These are phyloP conservation scores for Halcyon senegalensis DNA, from an alignment of 2,113 vertebrate species.

Conservation along the genomic window DNA sequence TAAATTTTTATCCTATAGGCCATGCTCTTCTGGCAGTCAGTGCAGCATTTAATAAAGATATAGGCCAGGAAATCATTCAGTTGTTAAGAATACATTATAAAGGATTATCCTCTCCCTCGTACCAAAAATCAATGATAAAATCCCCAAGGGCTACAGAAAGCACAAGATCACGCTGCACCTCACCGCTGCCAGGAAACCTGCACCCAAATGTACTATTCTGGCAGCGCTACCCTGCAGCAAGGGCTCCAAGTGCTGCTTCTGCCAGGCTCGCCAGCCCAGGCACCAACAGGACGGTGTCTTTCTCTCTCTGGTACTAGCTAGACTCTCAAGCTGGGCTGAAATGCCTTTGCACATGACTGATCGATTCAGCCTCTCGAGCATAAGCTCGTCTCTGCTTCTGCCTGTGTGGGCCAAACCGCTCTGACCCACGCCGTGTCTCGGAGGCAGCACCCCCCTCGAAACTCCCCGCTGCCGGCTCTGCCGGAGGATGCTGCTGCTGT, in stretches of 20 bases:
- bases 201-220: neutral
- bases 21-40: neutral
- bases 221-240: neutral
- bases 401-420: neutral
- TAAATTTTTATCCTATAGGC: neutral
- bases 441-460: neutral
- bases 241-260: neutral
- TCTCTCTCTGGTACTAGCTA: neutral
- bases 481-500: constrained; percentile 58
- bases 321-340: neutral
- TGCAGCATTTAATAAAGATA: neutral
- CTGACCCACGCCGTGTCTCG: neutral
- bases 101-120: neutral
- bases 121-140: neutral
- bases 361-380: neutral
- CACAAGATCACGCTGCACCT: neutral
- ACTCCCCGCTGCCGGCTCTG: neutral
- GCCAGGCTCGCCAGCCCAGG: neutral
- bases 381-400: neutral
- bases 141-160: neutral
- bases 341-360: constrained; percentile 7
- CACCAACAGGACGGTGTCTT: neutral
- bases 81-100: neutral
- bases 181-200: neutral
- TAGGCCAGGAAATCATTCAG: neutral